Evolutionary conservation across 2,888 invertebrate genomes (phyloP).

Genomic region (Drosophila nigricruria): DNA sequence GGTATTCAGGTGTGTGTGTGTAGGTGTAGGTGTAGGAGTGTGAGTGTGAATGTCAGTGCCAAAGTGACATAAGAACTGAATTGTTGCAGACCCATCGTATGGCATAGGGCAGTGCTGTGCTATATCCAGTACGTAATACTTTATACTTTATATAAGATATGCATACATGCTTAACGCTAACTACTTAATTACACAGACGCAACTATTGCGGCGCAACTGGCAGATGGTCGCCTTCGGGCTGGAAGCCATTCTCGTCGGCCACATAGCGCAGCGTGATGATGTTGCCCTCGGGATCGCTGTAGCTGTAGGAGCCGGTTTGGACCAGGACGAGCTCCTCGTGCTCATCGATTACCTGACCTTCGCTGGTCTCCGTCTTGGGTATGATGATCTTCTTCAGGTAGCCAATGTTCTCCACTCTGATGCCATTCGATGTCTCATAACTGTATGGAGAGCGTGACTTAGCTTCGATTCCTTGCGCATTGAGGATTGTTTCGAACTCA

Average conservation of each 20-base stretch:
- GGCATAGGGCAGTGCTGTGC: slow-evolving; percentile 67
- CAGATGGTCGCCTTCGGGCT: slow-evolving; percentile 89
- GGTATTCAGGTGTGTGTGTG: slow-evolving; percentile 18
- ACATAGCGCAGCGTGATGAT: slow-evolving; percentile 88
- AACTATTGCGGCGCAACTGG: slow-evolving; percentile 86
- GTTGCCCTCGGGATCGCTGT: slow-evolving; percentile 90
- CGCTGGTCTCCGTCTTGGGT: slow-evolving; percentile 84
- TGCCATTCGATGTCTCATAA: slow-evolving; percentile 92
- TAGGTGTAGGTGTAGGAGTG: slow-evolving; percentile 7
- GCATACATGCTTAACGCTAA: slow-evolving; percentile 53
- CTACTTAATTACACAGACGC: slow-evolving; percentile 44
- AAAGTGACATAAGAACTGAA: slow-evolving; percentile 47
- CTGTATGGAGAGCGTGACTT: slow-evolving; percentile 83
- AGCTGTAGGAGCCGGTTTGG: slow-evolving; percentile 89
- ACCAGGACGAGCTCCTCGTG: slow-evolving; percentile 88
- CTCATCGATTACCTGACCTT: slow-evolving; percentile 86
- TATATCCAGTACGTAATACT: slow-evolving; percentile 72
- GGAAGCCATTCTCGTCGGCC: slow-evolving; percentile 91
- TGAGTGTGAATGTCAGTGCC: slow-evolving; percentile 33
- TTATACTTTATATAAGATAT: slow-evolving; percentile 48
- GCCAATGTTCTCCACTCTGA: slow-evolving; percentile 90
- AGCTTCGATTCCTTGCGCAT: background rate
- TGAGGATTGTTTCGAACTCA: slow-evolving; percentile 51
- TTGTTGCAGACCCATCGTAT: slow-evolving; percentile 39
- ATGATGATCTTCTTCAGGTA: slow-evolving; percentile 88